Conservation (phyloP, 2,888 invertebrate species). For the Agonopterix subpropinquella region DNA sequence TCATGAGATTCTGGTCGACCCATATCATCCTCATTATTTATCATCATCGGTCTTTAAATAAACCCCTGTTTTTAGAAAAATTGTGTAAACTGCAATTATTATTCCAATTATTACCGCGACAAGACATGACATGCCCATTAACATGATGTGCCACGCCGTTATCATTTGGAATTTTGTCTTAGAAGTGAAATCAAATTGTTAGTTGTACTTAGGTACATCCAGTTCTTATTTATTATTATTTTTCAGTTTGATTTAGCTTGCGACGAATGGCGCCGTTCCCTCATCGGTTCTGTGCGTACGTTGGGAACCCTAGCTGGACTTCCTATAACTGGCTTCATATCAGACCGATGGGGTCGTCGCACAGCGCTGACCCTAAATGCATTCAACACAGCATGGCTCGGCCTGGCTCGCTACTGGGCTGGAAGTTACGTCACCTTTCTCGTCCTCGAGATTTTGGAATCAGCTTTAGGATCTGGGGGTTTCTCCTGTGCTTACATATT, state of each 20-base stretch:
- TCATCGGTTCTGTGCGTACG: constrained; percentile 82
- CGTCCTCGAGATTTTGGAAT: constrained; percentile 80
- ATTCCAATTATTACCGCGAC: no score
- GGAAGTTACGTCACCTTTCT: constrained; percentile 79
- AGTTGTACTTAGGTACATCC: no score
- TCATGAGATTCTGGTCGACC: no score
- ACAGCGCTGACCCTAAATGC: constrained; percentile 73
- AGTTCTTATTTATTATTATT: neutral
- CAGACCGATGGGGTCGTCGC: constrained; percentile 82
- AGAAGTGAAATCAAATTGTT: no score
- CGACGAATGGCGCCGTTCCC: constrained; percentile 80
- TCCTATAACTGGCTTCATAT: constrained; percentile 80
- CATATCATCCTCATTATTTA: no score
- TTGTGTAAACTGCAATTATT: no score
- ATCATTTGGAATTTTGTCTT: no score
- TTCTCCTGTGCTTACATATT: constrained; percentile 82
- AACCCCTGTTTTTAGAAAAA: no score
- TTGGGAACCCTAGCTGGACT: constrained; percentile 80
- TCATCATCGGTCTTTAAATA: no score
- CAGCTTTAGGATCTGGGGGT: constrained; percentile 78
- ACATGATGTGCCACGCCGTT: no score
- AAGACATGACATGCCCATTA: no score
- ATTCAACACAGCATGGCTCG: constrained; percentile 76
- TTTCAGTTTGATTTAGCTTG: constrained; percentile 72
- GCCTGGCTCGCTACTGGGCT: constrained; percentile 75